A percentile compares a stretch with the other conserved stretches of the same genome.
phyloP scores from a whole-genome alignment of 35 echinoderm and acorn worm species.

The Apostichopus japonicus region DNA sequence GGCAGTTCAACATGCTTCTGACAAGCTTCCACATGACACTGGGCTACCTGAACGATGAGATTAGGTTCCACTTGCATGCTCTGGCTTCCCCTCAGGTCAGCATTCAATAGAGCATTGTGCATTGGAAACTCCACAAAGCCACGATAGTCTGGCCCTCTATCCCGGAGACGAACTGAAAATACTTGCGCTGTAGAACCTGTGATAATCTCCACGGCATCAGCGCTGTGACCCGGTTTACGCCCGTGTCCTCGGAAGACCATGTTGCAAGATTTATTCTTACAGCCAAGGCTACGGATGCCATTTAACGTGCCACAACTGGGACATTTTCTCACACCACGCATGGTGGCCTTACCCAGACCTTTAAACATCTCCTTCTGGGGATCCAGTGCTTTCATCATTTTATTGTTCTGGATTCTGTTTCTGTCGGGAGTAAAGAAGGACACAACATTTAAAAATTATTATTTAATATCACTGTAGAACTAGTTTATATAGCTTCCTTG shows the following conservation, averaged over 20 bases:
- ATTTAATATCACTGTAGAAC: too few species aligned
- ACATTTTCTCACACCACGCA: constrained; percentile 95
- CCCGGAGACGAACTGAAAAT: constrained; percentile 90
- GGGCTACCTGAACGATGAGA: constrained; percentile 53
- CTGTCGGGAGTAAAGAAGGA: too few species aligned
- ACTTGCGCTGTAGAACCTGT: constrained; percentile 92
- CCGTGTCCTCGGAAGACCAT: constrained; percentile 83
- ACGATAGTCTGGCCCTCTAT: constrained; percentile 86
- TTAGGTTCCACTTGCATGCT: constrained; percentile 64
- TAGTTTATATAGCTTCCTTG: too few species aligned
- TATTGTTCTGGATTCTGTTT: not conserved
- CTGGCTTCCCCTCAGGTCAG: constrained; percentile 36
- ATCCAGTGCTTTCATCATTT: constrained; percentile 29
- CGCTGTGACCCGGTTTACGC: constrained; percentile 84
- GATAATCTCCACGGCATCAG: constrained; percentile 94
- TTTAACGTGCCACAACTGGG: constrained; percentile 93
- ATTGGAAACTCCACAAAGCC: constrained; percentile 93
- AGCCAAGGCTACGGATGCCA: constrained; percentile 92
- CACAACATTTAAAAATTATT: too few species aligned
- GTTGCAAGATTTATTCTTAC: constrained; percentile 98
- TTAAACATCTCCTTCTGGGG: constrained; percentile 78
- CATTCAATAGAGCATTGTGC: constrained; percentile 53
- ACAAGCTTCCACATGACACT: constrained; percentile 91
- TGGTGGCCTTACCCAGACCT: constrained; percentile 88
- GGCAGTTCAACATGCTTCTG: constrained; percentile 62